Evolutionary conservation across 2,113 vertebrate species (phyloP).

Genomic region (Myotis yumanensis): DNA sequence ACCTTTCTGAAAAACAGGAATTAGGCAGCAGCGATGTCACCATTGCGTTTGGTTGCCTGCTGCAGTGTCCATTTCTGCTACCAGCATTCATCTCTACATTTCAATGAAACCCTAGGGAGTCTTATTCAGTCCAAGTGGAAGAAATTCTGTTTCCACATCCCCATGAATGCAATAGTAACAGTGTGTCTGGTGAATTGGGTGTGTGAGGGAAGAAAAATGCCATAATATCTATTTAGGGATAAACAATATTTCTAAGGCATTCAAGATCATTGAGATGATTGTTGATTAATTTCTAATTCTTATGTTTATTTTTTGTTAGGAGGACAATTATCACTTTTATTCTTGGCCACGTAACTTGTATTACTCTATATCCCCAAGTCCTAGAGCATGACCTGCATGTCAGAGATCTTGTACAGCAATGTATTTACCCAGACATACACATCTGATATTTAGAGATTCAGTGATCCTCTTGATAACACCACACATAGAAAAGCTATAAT

Average conservation of each 20-base stretch:
- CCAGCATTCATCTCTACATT: slow-evolving; percentile 73
- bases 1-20: slow-evolving; percentile 71
- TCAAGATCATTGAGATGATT: slow-evolving; percentile 77
- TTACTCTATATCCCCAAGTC: slow-evolving; percentile 78
- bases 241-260: slow-evolving; percentile 58
- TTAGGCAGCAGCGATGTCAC: slow-evolving; percentile 60
- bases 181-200: slow-evolving; percentile 75
- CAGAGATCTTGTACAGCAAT: slow-evolving; percentile 83
- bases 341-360: slow-evolving; percentile 76
- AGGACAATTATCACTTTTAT: slow-evolving; percentile 71
- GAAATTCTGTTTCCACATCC: slow-evolving; percentile 74
- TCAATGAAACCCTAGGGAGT: slow-evolving; percentile 60
- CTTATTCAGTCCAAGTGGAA: slow-evolving; percentile 48
- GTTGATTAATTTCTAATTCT: slow-evolving; percentile 81
- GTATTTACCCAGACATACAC: slow-evolving; percentile 84
- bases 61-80: slow-evolving; percentile 68
- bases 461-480: slow-evolving; percentile 87
- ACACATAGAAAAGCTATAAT: slow-evolving; percentile 84
- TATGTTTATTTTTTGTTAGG: slow-evolving; percentile 78
- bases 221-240: neutral
- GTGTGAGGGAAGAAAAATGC: slow-evolving; percentile 72
- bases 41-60: slow-evolving; percentile 64
- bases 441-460: slow-evolving; percentile 89
- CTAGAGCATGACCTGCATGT: slow-evolving; percentile 88
- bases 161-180: slow-evolving; percentile 72